Base-by-base conservation (phyloP, 1,140 invertebrate species). In the Grapholita molesta region DNA sequence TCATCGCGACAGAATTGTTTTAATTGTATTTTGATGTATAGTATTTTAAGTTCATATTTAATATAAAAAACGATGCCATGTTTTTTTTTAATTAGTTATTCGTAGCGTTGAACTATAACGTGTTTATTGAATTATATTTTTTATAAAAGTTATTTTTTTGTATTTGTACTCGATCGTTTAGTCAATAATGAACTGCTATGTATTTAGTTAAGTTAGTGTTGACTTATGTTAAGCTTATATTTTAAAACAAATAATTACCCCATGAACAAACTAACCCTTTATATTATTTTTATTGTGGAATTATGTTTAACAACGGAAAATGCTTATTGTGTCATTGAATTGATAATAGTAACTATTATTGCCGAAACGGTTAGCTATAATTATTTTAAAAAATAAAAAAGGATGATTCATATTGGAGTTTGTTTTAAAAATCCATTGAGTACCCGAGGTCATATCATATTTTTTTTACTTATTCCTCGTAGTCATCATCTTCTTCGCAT, bases 351-450 rank as follows among this genome's bases (percentile, higher is more conserved):
- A 84, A 83, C 76, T 86, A 87, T 87, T 89, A 88, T 88, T 85
- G 86, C 88, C 87, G 88, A 84, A 84, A 85, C 82, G 88, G 88
- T 91, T 91, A 91, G 89, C 89, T 91, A 91, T 91, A 90, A 91
- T 91, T 91, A 91, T 90, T 91, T 90, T 88, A 90, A 91, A 91
- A 91, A 91, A 90, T 89, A 91, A 91, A 91, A n/a, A 89, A 88
- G 71, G 78, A 91, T 86, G 88, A 91, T 91, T 90, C 87, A 90
- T 84, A 83, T 61, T 42, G 21, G 77, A 67, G 83, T 85, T 86
- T 89, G 83, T 88, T 68, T 88, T 89, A 78, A n/a, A n/a, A n/a
- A 66, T 33, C 53, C 15, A 52, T 71, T 23, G 15, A 38, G n/a
- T 15, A n/a, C 12, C 4, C 33, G n/a, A n/a, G n/a, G n/a, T n/a